Conservation (phyloP, 2,113 vertebrate genomes). For the Nesospiza acunhae region DNA sequence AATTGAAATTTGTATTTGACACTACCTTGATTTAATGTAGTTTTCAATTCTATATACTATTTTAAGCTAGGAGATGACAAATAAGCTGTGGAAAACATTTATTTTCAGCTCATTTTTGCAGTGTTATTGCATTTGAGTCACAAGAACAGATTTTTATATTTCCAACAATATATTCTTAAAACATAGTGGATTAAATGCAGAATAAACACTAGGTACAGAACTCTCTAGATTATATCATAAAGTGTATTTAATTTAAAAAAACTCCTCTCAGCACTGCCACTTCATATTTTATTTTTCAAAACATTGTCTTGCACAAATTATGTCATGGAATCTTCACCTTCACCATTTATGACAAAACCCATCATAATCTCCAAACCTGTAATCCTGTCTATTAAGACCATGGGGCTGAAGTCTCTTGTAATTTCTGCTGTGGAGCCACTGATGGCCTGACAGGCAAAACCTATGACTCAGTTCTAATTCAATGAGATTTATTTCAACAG, state of each 20-base stretch:
- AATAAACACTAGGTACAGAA: neutral
- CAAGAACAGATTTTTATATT: neutral
- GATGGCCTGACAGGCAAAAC: neutral
- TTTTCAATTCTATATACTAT: neutral
- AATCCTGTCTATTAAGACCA: neutral
- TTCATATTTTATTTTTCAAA: neutral
- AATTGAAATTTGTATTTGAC: neutral
- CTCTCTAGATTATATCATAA: neutral
- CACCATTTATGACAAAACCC: neutral
- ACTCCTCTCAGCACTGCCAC: neutral
- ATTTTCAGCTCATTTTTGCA: neutral
- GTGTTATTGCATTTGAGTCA: neutral
- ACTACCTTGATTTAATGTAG: neutral
- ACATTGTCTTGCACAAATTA: neutral
- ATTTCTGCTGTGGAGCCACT: neutral
- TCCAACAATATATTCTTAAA: neutral
- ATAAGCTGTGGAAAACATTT: neutral
- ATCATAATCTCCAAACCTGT: neutral
- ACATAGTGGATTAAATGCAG: neutral
- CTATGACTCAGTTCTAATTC: neutral
- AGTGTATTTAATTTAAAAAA: neutral
- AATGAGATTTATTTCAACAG: neutral
- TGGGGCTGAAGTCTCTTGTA: neutral
- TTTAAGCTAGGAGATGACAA: neutral
- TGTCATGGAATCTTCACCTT: neutral